A percentile compares a stretch with the other conserved stretches of the same genome.
These are phyloP conservation scores for Turritopsis rubra DNA, from an alignment of 30 jellyfish, hydroid and myxozoan species.

Conservation along the genomic window DNA sequence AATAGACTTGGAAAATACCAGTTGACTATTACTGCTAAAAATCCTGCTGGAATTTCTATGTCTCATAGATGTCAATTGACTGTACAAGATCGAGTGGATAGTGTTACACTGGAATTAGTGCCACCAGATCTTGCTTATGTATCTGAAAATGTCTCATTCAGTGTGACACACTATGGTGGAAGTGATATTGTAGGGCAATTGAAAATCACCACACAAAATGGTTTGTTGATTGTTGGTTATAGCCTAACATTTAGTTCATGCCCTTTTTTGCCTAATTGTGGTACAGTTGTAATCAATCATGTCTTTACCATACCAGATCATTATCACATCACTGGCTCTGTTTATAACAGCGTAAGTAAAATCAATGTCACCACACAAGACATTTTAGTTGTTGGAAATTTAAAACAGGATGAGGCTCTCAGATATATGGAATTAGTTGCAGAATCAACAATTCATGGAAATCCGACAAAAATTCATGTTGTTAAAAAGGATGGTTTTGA, in stretches of 20 bases:
- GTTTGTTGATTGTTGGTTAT: background rate
- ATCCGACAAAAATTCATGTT: conserved; percentile 16
- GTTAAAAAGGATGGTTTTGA: background rate
- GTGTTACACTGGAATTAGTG: background rate
- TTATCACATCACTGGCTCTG: background rate
- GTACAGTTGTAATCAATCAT: background rate
- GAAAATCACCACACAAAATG: conserved; percentile 18
- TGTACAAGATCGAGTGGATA: background rate
- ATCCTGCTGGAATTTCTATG: background rate
- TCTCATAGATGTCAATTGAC: background rate
- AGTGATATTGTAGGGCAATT: background rate
- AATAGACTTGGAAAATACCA: background rate
- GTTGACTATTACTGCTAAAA: conserved; percentile 3
- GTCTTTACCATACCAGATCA: background rate
- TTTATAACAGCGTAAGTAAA: conserved; percentile 7
- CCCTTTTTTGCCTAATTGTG: background rate
- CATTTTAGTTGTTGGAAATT: background rate
- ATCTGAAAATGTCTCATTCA: background rate
- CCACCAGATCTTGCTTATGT: background rate
- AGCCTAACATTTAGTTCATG: background rate
- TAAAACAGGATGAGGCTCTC: background rate
- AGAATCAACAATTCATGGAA: conserved; percentile 9
- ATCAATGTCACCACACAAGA: background rate
- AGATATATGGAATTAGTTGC: background rate
- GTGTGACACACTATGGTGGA: background rate